Percentiles rank a stretch among this genome's conserved stretches.
These are phyloP conservation scores for Alosa alosa DNA, from an alignment of 2,113 vertebrate genomes.

Conservation along the genomic window DNA sequence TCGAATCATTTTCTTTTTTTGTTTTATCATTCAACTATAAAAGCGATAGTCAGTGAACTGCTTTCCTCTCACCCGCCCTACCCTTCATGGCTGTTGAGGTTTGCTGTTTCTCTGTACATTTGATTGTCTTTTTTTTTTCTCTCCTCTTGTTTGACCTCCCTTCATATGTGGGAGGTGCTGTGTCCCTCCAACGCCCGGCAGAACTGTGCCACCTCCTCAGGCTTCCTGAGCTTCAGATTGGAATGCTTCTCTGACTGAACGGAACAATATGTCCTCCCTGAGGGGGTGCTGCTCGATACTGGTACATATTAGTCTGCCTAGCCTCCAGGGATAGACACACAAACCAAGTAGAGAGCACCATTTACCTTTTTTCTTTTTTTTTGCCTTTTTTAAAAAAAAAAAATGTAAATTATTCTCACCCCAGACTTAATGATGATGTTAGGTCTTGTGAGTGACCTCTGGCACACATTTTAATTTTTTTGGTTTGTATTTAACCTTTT, in stretches of 20 bases:
- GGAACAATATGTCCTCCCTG: constrained; percentile 43
- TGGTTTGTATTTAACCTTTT: constrained; percentile 53
- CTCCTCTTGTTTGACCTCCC: constrained; percentile 39
- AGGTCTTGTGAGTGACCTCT: constrained; percentile 54
- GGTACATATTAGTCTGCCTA: constrained; percentile 55
- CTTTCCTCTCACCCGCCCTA: constrained; percentile 7
- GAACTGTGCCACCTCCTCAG: constrained; percentile 23
- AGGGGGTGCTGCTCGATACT: constrained; percentile 40
- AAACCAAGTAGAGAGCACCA: constrained; percentile 51
- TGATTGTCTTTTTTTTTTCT: constrained; percentile 15
- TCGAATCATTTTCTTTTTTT: not conserved
- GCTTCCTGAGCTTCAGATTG: not conserved
- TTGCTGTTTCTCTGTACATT: constrained; percentile 16
- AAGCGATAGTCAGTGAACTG: constrained; percentile 45
- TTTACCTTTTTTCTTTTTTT: constrained; percentile 45
- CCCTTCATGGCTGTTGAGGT: constrained; percentile 42
- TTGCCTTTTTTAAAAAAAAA: constrained; percentile 39
- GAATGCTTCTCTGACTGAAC: not conserved
- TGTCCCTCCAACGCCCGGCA: not conserved
- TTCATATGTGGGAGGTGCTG: constrained; percentile 31
- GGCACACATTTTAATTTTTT: constrained; percentile 53
- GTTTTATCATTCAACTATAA: constrained; percentile 28
- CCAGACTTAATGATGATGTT: constrained; percentile 49
- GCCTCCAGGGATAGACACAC: constrained; percentile 53
- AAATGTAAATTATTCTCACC: constrained; percentile 66